Percentiles rank a stretch among this genome's conserved stretches.
phyloP scores from a whole-genome alignment of 2,797 vertebrate species.

The Todus mexicanus region DNA sequence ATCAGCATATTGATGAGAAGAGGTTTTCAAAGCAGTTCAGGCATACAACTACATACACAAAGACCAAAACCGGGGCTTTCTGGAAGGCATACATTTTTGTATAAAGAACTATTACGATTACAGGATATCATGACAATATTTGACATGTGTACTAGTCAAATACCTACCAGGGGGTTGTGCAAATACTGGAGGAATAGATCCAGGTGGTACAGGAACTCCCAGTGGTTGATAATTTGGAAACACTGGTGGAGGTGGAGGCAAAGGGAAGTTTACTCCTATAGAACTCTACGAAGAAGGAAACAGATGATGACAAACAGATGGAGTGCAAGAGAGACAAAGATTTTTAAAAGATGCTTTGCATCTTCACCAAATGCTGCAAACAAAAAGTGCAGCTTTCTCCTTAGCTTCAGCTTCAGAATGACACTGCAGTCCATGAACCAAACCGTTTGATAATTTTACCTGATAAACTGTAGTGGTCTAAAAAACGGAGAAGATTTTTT shows the following conservation, averaged over 20 bases:
- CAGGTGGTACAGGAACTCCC: constrained; percentile 76
- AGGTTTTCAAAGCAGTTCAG: background rate
- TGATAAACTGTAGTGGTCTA: constrained; percentile 90
- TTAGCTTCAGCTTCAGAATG: constrained; percentile 92
- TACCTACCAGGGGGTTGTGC: constrained; percentile 80
- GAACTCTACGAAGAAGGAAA: constrained; percentile 75
- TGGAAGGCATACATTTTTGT: background rate
- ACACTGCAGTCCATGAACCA: constrained; percentile 91
- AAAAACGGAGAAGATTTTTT: background rate
- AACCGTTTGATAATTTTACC: constrained; percentile 91
- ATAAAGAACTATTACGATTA: background rate
- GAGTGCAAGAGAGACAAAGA: background rate
- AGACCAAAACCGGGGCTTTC: background rate
- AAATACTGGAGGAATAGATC: constrained; percentile 83
- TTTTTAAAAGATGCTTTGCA: background rate
- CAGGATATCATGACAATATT: background rate
- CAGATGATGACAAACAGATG: background rate
- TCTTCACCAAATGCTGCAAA: constrained; percentile 90
- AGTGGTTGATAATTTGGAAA: constrained; percentile 83
- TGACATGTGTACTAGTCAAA: background rate
- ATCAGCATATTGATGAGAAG: background rate
- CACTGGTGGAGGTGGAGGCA: constrained; percentile 81
- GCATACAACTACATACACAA: background rate
- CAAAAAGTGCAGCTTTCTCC: constrained; percentile 91
- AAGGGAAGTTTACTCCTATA: constrained; percentile 83